Evolutionary conservation across 1,140 invertebrate genomes (phyloP), one percentile per base, ranked within the genome.

Genomic region (Drosophila paulistorum): DNA sequence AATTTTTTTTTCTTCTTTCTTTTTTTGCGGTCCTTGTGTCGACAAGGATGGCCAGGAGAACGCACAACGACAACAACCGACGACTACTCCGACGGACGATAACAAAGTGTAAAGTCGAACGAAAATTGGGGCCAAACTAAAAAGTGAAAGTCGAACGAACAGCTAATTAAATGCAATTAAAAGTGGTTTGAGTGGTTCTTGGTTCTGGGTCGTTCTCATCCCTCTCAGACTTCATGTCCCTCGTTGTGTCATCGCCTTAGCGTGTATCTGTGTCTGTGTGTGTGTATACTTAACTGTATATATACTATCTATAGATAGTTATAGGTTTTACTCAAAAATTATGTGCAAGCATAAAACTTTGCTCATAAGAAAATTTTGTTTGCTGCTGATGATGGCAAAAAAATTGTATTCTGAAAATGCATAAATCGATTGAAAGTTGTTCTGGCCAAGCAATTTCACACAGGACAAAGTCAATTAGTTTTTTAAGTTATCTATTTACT

Each of bases 131-230:
- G 74, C 73, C 74, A 77, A 65, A 75, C 68, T 77, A 58, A 67
- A 68, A 55, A 65, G 45, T 55, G 20, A 65, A 54, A 55, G 61
- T 45, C 61, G 61, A 63, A 63, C 35, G 61, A 63, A 48, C 35
- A 71, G 74, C 74, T 77, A 77, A 77, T 77, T 77, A 77, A 77
- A 77, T 77, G 74, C 74, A 77, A 77, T 77, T 77, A 77, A 74
- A 71, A 67, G 61, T 74, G 39, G 65, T 67, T 77, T 77, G 74
- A 61, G 23, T 26, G 13, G n/a, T 7, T 30, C 17, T 51, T 51
- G 17, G 45, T 51, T 51, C 17, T 20, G 45, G n/a, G 45, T 51
- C 11, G 37, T 4, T 11, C 37, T 39, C 37, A 11, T 23, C 9
- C 45, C 20, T 11, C 9, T 11, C 17, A 51, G 17, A 7, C 45